phyloP scores from a whole-genome alignment of 2,113 vertebrate genomes.

The Gymnobelideus leadbeateri region DNA sequence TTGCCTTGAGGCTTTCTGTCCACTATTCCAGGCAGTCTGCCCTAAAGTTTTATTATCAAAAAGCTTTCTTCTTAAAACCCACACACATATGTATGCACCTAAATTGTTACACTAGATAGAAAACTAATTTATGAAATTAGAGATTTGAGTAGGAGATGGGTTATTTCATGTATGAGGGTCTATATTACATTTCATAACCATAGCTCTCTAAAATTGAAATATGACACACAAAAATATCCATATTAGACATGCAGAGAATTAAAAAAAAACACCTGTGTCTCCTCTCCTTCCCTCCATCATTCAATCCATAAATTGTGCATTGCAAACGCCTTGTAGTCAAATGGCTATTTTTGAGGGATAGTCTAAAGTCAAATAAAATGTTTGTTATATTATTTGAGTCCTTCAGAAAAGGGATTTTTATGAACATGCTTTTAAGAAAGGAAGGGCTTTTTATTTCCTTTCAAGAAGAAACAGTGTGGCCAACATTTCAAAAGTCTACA shows the following conservation, averaged over 20 bases:
- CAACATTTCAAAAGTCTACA: background rate
- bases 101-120: background rate
- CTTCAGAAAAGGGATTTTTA: background rate
- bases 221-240: background rate
- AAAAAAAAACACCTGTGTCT: too few relatives aligned
- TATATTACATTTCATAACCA: background rate
- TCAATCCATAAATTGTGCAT: background rate
- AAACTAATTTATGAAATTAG: constrained; percentile 28
- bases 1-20: background rate
- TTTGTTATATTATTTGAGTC: background rate
- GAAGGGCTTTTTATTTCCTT: background rate
- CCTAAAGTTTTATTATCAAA: background rate
- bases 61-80: background rate
- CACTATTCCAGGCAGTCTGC: background rate
- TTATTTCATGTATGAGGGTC: background rate
- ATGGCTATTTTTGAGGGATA: background rate
- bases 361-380: background rate
- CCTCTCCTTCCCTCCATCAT: background rate
- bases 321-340: background rate
- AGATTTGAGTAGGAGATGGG: background rate
- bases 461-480: background rate
- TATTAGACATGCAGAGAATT: background rate
- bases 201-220: constrained; percentile 2
- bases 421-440: background rate
- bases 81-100: background rate